Percentiles rank a stretch among this genome's conserved stretches.
Conservation (phyloP, 1,140 invertebrate genomes). For the Trypoxylus dichotomus region DNA sequence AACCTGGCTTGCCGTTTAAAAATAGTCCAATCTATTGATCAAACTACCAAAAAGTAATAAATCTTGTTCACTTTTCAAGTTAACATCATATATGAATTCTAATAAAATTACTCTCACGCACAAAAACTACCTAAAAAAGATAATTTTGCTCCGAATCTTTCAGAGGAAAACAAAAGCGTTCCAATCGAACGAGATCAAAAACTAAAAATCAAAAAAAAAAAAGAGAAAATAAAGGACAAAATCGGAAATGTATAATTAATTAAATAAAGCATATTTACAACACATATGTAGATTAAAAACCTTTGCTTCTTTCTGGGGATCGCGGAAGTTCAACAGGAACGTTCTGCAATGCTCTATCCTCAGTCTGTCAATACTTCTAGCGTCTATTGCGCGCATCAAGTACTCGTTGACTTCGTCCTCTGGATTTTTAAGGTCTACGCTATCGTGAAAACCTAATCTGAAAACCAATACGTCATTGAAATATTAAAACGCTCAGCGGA, state of each 20-base stretch:
- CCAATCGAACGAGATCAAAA: not conserved
- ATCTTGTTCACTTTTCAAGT: too few species aligned
- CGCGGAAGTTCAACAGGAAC: conserved; percentile 80
- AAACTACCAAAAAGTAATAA: too few species aligned
- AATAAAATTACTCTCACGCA: too few species aligned
- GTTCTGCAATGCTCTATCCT: conserved; percentile 81
- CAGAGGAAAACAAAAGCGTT: not conserved
- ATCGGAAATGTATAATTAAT: conserved; percentile 21
- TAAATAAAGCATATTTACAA: conserved; percentile 32
- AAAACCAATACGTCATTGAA: not conserved
- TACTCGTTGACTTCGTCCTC: conserved; percentile 95
- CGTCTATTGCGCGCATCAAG: conserved; percentile 89
- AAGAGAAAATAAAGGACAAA: conserved; percentile 2
- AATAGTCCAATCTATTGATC: too few species aligned
- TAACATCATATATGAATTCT: too few species aligned
- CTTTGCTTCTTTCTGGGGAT: conserved; percentile 77
- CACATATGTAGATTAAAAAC: conserved; percentile 52
- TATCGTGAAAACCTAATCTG: conserved; percentile 66
- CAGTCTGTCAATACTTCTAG: conserved; percentile 86
- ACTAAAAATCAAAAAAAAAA: not conserved
- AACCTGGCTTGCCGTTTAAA: too few species aligned
- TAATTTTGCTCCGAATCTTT: not conserved
- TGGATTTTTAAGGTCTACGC: conserved; percentile 67
- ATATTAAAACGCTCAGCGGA: too few species aligned
- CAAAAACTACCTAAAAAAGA: too few species aligned